phyloP scores from a whole-genome alignment of 2,113 vertebrate genomes.

The Psilopogon haemacephalus region DNA sequence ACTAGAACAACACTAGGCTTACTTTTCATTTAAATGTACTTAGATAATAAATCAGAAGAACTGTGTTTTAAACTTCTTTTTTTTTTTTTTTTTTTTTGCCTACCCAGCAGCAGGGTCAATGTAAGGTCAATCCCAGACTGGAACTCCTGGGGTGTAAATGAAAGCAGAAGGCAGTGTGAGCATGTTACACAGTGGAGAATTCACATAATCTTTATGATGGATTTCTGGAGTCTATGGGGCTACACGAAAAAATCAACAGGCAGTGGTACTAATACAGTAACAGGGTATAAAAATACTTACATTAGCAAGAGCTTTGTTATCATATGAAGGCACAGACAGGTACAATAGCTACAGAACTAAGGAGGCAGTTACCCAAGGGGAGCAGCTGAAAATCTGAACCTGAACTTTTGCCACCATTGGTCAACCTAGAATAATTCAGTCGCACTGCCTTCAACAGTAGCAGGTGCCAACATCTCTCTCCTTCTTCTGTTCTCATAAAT shows the following conservation, averaged over 20 bases:
- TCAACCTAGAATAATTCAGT: neutral
- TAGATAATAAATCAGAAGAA: neutral
- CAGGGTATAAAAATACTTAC: neutral
- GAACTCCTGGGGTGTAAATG: neutral
- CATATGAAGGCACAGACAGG: neutral
- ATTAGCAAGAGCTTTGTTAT: neutral
- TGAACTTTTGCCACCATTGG: neutral
- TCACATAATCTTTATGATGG: neutral
- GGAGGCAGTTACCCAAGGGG: neutral
- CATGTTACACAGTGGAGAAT: neutral
- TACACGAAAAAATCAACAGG: neutral
- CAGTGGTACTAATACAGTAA: neutral
- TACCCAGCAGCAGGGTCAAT: neutral
- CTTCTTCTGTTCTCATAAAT: constrained; percentile 12
- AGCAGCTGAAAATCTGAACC: neutral
- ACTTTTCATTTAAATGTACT: neutral
- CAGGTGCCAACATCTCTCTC: neutral
- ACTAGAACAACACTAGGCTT: neutral
- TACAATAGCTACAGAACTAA: neutral
- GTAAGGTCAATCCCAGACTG: neutral
- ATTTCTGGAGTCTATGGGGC: neutral
- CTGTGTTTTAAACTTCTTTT: neutral
- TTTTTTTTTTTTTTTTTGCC: neutral
- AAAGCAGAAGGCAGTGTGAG: neutral
- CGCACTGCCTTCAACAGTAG: neutral